Evolutionary conservation across 2,113 vertebrate genomes (phyloP).

Genomic region (Cryptomyrus ogoouensis): DNA sequence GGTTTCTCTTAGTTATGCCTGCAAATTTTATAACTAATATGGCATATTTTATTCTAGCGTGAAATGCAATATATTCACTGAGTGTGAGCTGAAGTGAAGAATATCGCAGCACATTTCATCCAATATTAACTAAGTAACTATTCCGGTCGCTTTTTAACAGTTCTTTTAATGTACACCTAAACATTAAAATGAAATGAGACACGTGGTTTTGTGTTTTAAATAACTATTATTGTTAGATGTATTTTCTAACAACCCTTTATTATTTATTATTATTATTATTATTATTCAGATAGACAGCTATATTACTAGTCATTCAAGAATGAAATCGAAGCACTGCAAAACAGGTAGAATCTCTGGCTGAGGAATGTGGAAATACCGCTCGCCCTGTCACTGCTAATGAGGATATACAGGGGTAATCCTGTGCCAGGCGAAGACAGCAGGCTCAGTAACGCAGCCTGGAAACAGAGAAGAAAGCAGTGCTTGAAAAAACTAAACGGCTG

Average conservation of each 20-base stretch:
- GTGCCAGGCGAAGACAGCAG: constrained; percentile 55
- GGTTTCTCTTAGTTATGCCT: background rate
- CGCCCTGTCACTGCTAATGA: constrained; percentile 63
- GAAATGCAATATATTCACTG: background rate
- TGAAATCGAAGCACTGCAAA: constrained; percentile 63
- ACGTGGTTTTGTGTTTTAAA: background rate
- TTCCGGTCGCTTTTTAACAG: background rate
- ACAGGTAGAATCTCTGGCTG: constrained; percentile 75
- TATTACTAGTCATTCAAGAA: constrained; percentile 35
- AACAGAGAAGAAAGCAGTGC: background rate
- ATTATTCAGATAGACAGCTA: background rate
- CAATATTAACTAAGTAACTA: background rate
- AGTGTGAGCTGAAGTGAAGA: background rate
- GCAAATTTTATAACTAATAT: background rate
- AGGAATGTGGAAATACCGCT: constrained; percentile 99
- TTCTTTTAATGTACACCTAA: background rate
- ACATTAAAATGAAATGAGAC: background rate
- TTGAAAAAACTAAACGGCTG: background rate
- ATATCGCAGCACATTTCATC: background rate
- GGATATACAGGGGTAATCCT: constrained; percentile 48
- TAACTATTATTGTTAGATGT: background rate
- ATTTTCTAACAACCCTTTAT: background rate
- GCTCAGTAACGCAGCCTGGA: constrained; percentile 36
- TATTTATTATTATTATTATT: background rate
- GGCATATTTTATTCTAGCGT: background rate